phyloP scores from a whole-genome alignment of 1,140 invertebrate species.

The Eueides isabella region DNA sequence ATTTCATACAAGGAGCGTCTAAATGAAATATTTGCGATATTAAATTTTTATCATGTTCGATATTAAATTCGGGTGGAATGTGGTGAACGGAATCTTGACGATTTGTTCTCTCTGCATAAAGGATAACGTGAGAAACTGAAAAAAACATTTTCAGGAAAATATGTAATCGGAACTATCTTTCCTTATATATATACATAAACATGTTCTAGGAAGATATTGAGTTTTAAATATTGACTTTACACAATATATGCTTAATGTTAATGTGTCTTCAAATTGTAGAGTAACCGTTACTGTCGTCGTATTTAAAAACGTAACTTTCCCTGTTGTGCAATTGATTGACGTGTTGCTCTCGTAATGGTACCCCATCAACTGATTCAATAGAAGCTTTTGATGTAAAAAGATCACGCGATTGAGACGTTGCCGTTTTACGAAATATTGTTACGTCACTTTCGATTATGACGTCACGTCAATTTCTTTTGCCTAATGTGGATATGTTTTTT shows the following conservation, averaged over 20 bases:
- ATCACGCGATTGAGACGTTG: slow-evolving; percentile 68
- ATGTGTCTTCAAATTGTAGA: slow-evolving; percentile 6
- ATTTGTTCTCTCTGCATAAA: no score
- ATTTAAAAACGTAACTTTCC: slow-evolving; percentile 55
- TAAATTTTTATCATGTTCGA: no score
- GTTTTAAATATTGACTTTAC: neutral
- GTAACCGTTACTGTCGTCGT: slow-evolving; percentile 26
- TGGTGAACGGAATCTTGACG: no score
- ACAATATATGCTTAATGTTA: neutral
- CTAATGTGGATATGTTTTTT: neutral
- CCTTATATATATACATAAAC: no score
- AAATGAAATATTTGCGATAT: no score
- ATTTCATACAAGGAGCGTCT: neutral
- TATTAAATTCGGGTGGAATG: no score
- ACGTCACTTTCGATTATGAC: slow-evolving; percentile 50
- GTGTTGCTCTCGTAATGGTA: slow-evolving; percentile 60
- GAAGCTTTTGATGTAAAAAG: slow-evolving; percentile 66
- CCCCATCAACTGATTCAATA: slow-evolving; percentile 62
- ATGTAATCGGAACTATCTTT: no score
- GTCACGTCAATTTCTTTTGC: slow-evolving; percentile 37
- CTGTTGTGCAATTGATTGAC: slow-evolving; percentile 74
- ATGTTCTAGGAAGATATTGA: neutral
- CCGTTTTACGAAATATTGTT: slow-evolving; percentile 55
- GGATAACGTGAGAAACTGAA: no score
- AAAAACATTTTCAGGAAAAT: no score